phyloP scores from a whole-genome alignment of 2,888 invertebrate genomes.

The Spisula subtruncata region DNA sequence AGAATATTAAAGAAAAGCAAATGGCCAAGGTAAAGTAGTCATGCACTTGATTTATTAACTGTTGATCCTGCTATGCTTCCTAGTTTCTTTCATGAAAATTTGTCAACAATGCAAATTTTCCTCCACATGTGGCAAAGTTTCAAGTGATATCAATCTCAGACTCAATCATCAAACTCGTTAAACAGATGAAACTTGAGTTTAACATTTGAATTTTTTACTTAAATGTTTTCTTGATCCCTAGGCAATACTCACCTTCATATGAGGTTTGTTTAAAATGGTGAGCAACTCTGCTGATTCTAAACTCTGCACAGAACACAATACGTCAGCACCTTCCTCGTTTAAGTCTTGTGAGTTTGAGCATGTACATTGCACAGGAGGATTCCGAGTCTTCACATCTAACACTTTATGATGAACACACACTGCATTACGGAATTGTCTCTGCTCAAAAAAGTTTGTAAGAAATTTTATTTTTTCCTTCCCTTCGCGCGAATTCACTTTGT shows the following conservation, averaged over 20 bases:
- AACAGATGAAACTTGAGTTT: too few species aligned
- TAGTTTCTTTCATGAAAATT: too few species aligned
- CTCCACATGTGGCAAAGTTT: too few species aligned
- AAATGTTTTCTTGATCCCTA: neutral
- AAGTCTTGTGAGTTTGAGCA: conserved; percentile 74
- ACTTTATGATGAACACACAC: conserved; percentile 82
- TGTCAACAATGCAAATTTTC: too few species aligned
- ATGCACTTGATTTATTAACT: too few species aligned
- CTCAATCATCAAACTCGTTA: too few species aligned
- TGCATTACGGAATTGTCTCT: conserved; percentile 83
- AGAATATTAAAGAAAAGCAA: too few species aligned
- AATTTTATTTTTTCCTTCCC: conserved; percentile 81
- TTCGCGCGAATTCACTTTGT: conserved; percentile 76
- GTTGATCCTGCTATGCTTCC: too few species aligned
- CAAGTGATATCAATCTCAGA: too few species aligned
- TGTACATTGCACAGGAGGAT: conserved; percentile 77
- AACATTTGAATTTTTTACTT: too few species aligned
- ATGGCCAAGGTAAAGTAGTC: too few species aligned
- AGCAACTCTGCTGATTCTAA: conserved; percentile 76
- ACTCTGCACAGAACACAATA: conserved; percentile 67
- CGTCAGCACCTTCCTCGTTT: conserved; percentile 73
- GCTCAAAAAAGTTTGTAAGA: conserved; percentile 81
- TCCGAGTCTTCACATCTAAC: conserved; percentile 77
- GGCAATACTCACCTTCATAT: conserved; percentile 77
- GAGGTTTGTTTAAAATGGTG: conserved; percentile 76